Evolutionary conservation across 2,888 invertebrate species (phyloP).

Genomic region (Sipunculus nudus): DNA sequence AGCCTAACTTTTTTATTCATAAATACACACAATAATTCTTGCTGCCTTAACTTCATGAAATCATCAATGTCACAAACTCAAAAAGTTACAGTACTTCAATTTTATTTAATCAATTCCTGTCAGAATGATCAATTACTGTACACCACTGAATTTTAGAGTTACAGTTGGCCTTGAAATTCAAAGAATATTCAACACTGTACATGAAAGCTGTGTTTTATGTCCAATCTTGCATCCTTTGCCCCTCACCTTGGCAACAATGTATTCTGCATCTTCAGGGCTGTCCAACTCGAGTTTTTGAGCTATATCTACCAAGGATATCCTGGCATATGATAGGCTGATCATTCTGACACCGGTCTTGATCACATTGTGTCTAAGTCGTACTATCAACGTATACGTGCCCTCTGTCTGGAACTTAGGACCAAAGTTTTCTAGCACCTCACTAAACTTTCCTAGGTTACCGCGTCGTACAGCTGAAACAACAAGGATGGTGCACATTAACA

Average conservation of each 20-base stretch:
- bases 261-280: constrained; percentile 97
- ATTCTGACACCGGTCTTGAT: constrained; percentile 97
- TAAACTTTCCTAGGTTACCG: constrained; percentile 93
- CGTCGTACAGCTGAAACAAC: constrained; percentile 82
- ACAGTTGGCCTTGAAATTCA: no score
- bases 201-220: neutral
- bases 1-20: no score
- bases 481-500: no score
- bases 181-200: no score
- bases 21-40: no score
- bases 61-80: no score
- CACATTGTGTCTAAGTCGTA: constrained; percentile 96
- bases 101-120: no score
- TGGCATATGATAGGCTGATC: constrained; percentile 94
- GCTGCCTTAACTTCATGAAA: no score
- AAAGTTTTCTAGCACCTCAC: constrained; percentile 89
- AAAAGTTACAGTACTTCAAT: no score
- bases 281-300: constrained; percentile 92
- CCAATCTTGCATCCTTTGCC: neutral
- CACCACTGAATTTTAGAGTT: no score
- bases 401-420: constrained; percentile 92
- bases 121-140: no score
- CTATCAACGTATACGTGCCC: constrained; percentile 94
- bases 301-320: constrained; percentile 94
- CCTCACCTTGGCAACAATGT: constrained; percentile 89